Conservation (phyloP, 1,140 invertebrate genomes). For the Venustaconcha ellipsiformis region DNA sequence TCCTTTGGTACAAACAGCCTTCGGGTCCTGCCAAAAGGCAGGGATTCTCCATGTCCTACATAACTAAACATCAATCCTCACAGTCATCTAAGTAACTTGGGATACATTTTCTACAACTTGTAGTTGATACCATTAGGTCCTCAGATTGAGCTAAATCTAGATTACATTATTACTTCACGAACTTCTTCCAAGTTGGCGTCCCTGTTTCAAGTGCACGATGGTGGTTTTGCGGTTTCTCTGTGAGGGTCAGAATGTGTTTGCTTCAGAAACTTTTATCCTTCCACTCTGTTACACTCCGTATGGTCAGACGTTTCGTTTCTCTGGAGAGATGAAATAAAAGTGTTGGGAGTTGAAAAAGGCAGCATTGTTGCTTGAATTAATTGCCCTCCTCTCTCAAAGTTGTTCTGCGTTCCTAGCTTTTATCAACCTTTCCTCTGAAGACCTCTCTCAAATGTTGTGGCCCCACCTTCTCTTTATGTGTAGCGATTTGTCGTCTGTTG, state of each 20-base stretch:
- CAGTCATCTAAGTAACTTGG: neutral
- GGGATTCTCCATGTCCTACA: constrained; percentile 4
- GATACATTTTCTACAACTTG: constrained; percentile 6
- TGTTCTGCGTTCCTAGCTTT: constrained; percentile 8
- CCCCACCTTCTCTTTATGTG: constrained; percentile 3
- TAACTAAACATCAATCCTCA: neutral
- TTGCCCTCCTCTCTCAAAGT: neutral
- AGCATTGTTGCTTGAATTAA: neutral
- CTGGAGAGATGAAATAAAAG: neutral
- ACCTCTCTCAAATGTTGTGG: neutral
- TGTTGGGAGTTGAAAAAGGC: neutral
- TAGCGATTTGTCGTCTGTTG: neutral
- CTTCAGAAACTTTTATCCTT: constrained; percentile 3
- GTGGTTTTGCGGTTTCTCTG: neutral
- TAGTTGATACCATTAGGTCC: constrained; percentile 12
- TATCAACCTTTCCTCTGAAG: neutral
- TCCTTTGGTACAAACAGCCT: constrained; percentile 12
- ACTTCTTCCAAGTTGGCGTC: constrained; percentile 8
- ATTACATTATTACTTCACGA: constrained; percentile 2
- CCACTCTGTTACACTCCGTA: neutral
- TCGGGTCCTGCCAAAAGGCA: neutral
- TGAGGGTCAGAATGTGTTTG: neutral
- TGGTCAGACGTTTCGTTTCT: constrained; percentile 3
- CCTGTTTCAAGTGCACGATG: neutral
- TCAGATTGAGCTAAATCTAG: neutral